Percentiles rank a stretch among this genome's conserved stretches.
phyloP scores from a whole-genome alignment of 2,888 invertebrate genomes.

The Epirrhoe alternata region DNA sequence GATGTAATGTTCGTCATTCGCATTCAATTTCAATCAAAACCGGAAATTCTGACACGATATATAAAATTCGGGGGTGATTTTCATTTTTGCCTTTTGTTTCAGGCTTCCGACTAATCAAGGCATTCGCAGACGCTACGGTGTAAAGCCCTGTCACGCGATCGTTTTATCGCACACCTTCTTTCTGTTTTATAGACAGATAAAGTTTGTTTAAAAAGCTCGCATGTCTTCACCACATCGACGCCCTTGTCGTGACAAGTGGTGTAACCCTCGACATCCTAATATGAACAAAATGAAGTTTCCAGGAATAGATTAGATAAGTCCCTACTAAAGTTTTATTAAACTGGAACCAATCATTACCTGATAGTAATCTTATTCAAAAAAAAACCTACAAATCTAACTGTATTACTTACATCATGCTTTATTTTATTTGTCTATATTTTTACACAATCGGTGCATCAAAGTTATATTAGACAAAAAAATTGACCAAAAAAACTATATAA shows the following conservation, averaged over 20 bases:
- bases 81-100: slow-evolving; percentile 53
- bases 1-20: slow-evolving; percentile 31
- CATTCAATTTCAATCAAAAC: slow-evolving; percentile 31
- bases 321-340: slow-evolving; percentile 37
- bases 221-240: slow-evolving; percentile 77
- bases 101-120: slow-evolving; percentile 73
- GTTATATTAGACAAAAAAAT: not conserved
- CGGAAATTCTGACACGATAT: slow-evolving; percentile 9
- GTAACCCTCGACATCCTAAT: slow-evolving; percentile 71
- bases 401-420: no score
- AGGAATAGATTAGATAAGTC: slow-evolving; percentile 24
- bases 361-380: not conserved
- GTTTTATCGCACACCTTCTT: slow-evolving; percentile 82
- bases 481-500: not conserved
- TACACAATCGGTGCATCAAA: no score
- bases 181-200: slow-evolving; percentile 80
- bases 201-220: slow-evolving; percentile 82
- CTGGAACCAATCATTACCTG: slow-evolving; percentile 23
- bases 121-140: slow-evolving; percentile 71
- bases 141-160: slow-evolving; percentile 79
- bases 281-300: slow-evolving; percentile 54
- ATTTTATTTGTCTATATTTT: no score
- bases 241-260: slow-evolving; percentile 77
- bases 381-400: no score
- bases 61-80: slow-evolving; percentile 44